Conservation (phyloP, 2,797 vertebrate species). For the Acipenser oxyrinchus region DNA sequence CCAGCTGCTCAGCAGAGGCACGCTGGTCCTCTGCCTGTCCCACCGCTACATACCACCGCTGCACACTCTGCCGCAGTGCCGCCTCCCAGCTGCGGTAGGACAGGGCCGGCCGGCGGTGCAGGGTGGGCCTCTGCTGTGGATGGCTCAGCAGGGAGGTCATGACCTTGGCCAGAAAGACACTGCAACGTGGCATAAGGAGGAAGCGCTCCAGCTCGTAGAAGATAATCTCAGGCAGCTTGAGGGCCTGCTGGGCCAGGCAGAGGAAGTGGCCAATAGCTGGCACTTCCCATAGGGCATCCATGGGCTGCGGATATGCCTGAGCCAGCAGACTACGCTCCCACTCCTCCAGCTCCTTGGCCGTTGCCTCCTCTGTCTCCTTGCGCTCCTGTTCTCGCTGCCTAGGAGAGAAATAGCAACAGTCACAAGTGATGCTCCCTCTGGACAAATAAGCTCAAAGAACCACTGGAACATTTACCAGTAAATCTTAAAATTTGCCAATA, state of each 20-base stretch:
- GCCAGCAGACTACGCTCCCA: conserved; percentile 83
- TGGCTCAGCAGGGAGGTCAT: conserved; percentile 90
- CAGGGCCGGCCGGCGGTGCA: conserved; percentile 77
- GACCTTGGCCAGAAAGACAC: conserved; percentile 84
- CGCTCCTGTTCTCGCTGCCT: conserved; percentile 89
- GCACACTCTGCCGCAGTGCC: conserved; percentile 78
- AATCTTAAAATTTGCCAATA: no score
- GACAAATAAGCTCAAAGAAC: conserved; percentile 17
- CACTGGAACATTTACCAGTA: background rate
- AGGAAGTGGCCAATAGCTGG: conserved; percentile 96
- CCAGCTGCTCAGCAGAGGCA: conserved; percentile 76
- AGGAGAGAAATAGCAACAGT: conserved; percentile 13
- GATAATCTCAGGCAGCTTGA: conserved; percentile 92
- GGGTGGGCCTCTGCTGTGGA: conserved; percentile 72
- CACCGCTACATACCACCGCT: conserved; percentile 78
- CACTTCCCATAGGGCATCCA: conserved; percentile 91
- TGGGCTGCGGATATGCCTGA: conserved; percentile 71
- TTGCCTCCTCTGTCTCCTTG: conserved; percentile 90
- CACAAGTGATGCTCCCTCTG: conserved; percentile 12
- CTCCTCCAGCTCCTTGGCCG: conserved; percentile 87
- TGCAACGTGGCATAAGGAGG: conserved; percentile 93
- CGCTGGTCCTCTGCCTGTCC: conserved; percentile 71
- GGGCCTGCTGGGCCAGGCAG: conserved; percentile 87
- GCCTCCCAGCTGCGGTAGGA: conserved; percentile 87
- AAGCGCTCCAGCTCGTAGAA: conserved; percentile 95